phyloP scores from a whole-genome alignment of 2,113 vertebrate species.

The Bubalus kerabau region DNA sequence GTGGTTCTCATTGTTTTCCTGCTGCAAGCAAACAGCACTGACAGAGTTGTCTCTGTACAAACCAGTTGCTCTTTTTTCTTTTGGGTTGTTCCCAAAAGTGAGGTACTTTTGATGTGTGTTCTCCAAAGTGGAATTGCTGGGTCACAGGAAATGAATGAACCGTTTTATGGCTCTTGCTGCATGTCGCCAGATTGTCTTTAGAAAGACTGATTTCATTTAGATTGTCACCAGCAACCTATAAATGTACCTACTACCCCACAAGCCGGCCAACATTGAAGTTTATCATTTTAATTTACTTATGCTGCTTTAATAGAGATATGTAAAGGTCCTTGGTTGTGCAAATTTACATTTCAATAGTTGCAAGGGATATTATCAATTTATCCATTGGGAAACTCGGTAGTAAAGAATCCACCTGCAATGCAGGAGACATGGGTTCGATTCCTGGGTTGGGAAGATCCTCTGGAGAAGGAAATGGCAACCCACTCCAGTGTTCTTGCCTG shows the following conservation, averaged over 20 bases:
- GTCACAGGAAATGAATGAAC: slow-evolving; percentile 40
- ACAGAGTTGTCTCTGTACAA: neutral
- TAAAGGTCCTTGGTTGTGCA: neutral
- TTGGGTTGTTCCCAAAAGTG: neutral
- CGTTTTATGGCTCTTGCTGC: slow-evolving; percentile 24
- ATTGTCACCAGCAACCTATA: neutral
- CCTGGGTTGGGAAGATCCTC: neutral
- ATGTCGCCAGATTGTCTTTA: slow-evolving; percentile 28
- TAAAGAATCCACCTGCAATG: neutral
- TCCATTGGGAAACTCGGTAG: neutral
- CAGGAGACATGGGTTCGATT: neutral
- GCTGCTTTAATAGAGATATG: neutral
- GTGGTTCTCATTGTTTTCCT: neutral
- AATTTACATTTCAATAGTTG: neutral
- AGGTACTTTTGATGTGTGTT: neutral
- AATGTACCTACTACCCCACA: neutral
- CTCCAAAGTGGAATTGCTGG: neutral
- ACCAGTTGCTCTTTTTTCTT: neutral
- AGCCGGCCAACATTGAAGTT: neutral
- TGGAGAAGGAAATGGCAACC: neutral
- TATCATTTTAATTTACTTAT: neutral
- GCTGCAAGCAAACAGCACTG: neutral
- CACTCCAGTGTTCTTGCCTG: neutral
- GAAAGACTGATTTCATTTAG: slow-evolving; percentile 30
- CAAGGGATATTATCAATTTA: neutral